Conservation (phyloP, 2,113 vertebrate species). For the Pitta sordida region DNA sequence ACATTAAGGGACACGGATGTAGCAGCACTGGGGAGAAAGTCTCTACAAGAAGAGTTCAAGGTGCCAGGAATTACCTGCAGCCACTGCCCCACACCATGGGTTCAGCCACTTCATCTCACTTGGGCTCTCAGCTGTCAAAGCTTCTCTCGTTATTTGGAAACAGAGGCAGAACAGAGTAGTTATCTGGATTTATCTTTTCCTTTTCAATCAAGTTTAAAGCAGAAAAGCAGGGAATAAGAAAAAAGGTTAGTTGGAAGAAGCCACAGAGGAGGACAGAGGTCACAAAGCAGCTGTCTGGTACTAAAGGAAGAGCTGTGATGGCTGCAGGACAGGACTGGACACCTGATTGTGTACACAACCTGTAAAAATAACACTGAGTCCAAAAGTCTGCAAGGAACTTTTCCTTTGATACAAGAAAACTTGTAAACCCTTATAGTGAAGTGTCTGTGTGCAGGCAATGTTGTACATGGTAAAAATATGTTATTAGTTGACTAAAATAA, state of each 20-base stretch:
- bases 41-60: constrained; percentile 1
- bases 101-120: background rate
- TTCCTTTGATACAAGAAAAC: background rate
- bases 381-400: background rate
- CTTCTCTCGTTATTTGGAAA: background rate
- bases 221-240: background rate
- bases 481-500: background rate
- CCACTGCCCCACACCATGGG: background rate
- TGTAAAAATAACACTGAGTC: background rate
- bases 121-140: background rate
- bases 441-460: background rate
- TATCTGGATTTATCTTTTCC: background rate
- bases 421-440: background rate
- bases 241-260: background rate
- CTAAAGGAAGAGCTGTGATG: background rate
- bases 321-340: background rate
- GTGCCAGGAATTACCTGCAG: background rate
- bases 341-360: background rate
- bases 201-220: background rate
- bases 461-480: background rate
- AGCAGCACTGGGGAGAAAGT: background rate
- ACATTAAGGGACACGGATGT: background rate
- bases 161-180: background rate
- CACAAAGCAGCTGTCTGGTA: background rate
- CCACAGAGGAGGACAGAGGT: background rate